Evolutionary conservation across 2,113 vertebrate species (phyloP), one percentile per base, ranked within the genome.

Genomic region (Castor canadensis): DNA sequence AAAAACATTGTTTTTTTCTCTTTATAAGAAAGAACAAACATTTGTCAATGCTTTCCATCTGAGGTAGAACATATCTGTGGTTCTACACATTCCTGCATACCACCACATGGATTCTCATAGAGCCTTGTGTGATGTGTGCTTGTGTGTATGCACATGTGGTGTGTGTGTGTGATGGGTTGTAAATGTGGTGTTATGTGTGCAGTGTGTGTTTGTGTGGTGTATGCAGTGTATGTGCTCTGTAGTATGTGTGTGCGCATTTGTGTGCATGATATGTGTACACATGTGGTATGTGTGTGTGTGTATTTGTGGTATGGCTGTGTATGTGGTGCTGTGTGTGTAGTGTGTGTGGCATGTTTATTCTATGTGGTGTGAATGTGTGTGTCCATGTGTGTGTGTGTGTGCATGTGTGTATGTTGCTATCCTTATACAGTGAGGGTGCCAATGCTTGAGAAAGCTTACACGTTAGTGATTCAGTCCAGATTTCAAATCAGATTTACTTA

Each of bases 11-110:
- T 73, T 73, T 85, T 69, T 62, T 64, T 15, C 67, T 47, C 3
- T 72, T 89, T 85, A 52, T 86, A 91, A 86, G 47, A 94, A 19
- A 91, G 47, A 90, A 43, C 12, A 77, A 87, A 75, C 26, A 64
- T 80, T 45, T 16, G 26, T 87, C 60, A 56, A 16, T 17, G 5
- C 6, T 45, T 28, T 40, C 1, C 32, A 30, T 58, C 47, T 80
- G 47, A 40, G 17, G 8, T 32, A 16, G 54, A 9, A 10, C 28
- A 28, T 60, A 17, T 30, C 6, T 72, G n/a, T 58, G 28, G 43
- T 9, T 40, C 35, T 20, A 22, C 8, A 67, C 54, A 66, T 19
- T 45, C 67, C n/a, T n/a, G 22, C 71, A 30, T 54, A 2, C 40
- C 47, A 79, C 9, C n/a, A 66, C 67, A 72, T 12, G 40, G 22